Conservation (phyloP, 2,797 vertebrate species). For the Myripristis jacobus region DNA sequence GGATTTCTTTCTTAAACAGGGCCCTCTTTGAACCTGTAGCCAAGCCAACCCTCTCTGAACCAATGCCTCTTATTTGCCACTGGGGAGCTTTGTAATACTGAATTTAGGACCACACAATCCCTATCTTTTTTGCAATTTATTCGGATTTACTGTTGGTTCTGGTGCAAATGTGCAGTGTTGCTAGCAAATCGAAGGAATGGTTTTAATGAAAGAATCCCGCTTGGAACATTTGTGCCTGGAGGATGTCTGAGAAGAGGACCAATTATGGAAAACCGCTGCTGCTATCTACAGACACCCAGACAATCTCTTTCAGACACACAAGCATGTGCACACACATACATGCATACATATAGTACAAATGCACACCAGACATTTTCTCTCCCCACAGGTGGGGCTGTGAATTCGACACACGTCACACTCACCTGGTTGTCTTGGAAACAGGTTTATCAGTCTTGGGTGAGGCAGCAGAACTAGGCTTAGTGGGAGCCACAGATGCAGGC, state of each 20-base stretch:
- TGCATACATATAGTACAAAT: background rate
- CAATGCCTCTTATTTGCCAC: slow-evolving; percentile 30
- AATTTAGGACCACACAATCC: background rate
- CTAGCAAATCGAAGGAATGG: background rate
- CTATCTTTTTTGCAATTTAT: background rate
- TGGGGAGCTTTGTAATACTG: slow-evolving; percentile 26
- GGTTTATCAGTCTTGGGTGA: slow-evolving; percentile 72
- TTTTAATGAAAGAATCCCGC: slow-evolving; percentile 14
- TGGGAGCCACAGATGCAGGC: slow-evolving; percentile 55
- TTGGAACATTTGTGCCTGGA: slow-evolving; percentile 7
- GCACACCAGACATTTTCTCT: slow-evolving; percentile 3
- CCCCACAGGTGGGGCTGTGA: slow-evolving; percentile 20
- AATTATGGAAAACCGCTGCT: slow-evolving; percentile 20
- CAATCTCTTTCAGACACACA: slow-evolving; percentile 4
- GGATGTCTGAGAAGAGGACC: slow-evolving; percentile 15
- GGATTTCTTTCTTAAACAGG: slow-evolving; percentile 56
- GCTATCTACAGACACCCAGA: slow-evolving; percentile 33
- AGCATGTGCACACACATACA: background rate
- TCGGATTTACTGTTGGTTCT: background rate
- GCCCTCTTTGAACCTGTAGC: slow-evolving; percentile 66
- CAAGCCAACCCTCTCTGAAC: slow-evolving; percentile 51
- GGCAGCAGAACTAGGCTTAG: slow-evolving; percentile 69
- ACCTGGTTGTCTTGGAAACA: slow-evolving; percentile 84
- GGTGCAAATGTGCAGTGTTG: slow-evolving; percentile 22
- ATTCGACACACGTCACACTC: slow-evolving; percentile 46